Conservation (phyloP, 2,888 invertebrate species). For the Orchestes rusci region DNA sequence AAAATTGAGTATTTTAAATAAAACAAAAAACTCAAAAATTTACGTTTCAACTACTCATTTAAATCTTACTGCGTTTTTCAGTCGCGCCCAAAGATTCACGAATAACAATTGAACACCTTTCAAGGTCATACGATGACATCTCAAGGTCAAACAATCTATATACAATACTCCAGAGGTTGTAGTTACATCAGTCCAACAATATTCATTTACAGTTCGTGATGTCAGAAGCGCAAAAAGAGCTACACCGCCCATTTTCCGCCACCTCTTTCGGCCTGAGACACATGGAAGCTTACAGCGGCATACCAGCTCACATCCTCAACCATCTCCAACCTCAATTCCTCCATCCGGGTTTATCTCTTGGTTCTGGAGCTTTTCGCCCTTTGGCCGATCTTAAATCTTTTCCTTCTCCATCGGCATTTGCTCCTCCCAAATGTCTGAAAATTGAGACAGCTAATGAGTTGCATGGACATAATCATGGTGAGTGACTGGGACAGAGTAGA, state of each 20-base stretch:
- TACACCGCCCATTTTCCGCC: slow-evolving; percentile 59
- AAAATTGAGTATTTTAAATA: too few species aligned
- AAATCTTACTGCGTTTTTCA: too few species aligned
- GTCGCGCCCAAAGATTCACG: too few species aligned
- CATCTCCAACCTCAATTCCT: slow-evolving; percentile 67
- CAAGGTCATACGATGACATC: too few species aligned
- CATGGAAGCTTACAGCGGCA: slow-evolving; percentile 54
- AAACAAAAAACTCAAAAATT: too few species aligned
- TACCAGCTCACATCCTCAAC: slow-evolving; percentile 59
- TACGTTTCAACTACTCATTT: too few species aligned
- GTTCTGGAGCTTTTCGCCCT: slow-evolving; percentile 53
- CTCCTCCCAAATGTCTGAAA: slow-evolving; percentile 62
- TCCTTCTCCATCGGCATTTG: slow-evolving; percentile 57
- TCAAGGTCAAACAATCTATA: too few species aligned
- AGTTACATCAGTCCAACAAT: too few species aligned
- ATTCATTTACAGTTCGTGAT: slow-evolving; percentile 42
- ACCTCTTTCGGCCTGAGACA: slow-evolving; percentile 49
- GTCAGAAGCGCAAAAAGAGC: slow-evolving; percentile 53
- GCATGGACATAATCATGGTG: slow-evolving; percentile 34
- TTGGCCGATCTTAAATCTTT: slow-evolving; percentile 51
- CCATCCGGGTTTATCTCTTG: slow-evolving; percentile 57
- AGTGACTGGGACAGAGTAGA: background rate
- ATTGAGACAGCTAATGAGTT: slow-evolving; percentile 43
- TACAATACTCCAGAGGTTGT: too few species aligned
- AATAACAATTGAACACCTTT: too few species aligned